Percentiles rank a stretch among this genome's conserved stretches.
Evolutionary conservation across 1,140 invertebrate genomes (phyloP).

Genomic region (Steinernema feltiae): DNA sequence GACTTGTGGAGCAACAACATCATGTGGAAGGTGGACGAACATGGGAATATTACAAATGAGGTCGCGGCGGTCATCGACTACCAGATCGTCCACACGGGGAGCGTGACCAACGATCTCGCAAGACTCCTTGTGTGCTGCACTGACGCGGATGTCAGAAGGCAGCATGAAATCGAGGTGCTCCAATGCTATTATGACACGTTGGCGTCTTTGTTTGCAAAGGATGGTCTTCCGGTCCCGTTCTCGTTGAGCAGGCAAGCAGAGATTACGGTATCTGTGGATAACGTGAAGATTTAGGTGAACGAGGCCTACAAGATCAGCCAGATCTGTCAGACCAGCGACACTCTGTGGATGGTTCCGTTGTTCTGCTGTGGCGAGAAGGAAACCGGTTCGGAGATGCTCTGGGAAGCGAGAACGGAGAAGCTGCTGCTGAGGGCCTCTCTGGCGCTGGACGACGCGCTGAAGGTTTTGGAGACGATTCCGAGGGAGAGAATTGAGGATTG

Average conservation of each 20-base stretch:
- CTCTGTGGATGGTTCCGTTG: background rate
- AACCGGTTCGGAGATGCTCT: background rate
- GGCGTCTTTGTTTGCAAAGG: background rate
- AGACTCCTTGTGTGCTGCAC: background rate
- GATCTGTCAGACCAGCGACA: background rate
- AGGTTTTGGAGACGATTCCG: background rate
- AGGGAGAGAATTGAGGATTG: background rate
- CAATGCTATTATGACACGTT: background rate
- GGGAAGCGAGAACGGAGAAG: background rate
- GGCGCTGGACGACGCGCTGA: background rate
- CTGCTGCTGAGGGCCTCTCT: background rate
- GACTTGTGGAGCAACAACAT: slow-evolving; percentile 24
- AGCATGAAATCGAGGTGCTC: background rate
- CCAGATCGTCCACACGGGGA: slow-evolving; percentile 1
- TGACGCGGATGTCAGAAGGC: background rate
- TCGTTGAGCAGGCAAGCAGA: background rate
- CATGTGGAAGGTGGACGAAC: slow-evolving; percentile 9
- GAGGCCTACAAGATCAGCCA: background rate
- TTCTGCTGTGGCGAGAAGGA: background rate
- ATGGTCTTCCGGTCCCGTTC: background rate
- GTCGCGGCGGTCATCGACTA: slow-evolving; percentile 18
- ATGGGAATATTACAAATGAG: slow-evolving; percentile 12
- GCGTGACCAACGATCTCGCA: background rate
- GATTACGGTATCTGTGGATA: background rate
- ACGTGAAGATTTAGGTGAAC: background rate